Evolutionary conservation across 2,797 vertebrate genomes (phyloP).

Genomic region (Pseudocheirus occidentalis): DNA sequence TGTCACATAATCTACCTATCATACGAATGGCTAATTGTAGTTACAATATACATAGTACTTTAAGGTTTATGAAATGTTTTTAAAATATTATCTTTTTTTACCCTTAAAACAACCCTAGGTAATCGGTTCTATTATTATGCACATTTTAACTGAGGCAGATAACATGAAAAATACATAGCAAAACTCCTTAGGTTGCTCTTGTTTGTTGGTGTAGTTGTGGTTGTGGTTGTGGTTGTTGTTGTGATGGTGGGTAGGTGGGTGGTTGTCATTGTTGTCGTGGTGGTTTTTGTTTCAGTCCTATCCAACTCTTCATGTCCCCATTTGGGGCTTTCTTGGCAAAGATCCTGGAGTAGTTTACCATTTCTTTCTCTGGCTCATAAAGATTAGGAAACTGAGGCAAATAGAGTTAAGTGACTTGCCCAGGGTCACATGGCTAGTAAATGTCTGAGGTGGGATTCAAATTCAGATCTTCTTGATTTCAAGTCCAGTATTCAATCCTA

Average conservation of each 20-base stretch:
- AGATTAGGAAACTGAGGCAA: neutral
- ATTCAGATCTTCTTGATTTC: no score
- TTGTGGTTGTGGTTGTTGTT: no score
- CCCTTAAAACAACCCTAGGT: neutral
- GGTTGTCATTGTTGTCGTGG: no score
- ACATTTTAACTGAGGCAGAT: slow-evolving; percentile 27
- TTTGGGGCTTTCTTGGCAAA: neutral
- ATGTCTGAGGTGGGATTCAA: no score
- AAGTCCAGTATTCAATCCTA: no score
- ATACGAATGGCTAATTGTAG: neutral
- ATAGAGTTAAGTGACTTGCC: neutral
- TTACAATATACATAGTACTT: neutral
- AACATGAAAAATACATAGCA: slow-evolving; percentile 7
- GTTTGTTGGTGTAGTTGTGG: no score
- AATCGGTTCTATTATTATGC: neutral
- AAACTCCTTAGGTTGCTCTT: neutral
- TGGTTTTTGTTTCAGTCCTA: neutral
- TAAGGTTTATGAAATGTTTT: neutral
- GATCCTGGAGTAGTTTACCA: neutral
- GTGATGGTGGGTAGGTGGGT: no score
- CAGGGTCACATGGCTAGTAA: no score
- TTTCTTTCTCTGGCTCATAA: no score
- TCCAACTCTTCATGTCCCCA: neutral
- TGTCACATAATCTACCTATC: neutral
- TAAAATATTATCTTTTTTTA: slow-evolving; percentile 19